A percentile compares a stretch with the other conserved stretches of the same genome.
Conservation (phyloP, 2,113 vertebrate genomes). For the Paedocypris sp. region DNA sequence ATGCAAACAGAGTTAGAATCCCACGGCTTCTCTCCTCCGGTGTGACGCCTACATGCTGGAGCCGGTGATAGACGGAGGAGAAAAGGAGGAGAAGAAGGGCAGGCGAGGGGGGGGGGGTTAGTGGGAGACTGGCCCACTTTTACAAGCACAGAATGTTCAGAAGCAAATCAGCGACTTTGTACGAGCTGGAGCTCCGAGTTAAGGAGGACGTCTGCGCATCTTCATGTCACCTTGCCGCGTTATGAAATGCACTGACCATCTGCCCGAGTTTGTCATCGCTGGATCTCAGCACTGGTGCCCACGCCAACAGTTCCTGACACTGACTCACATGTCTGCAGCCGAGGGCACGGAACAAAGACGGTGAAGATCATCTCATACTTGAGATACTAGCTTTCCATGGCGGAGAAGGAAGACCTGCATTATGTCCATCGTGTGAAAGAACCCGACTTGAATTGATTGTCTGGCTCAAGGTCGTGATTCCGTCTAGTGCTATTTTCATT, state of each 20-base stretch:
- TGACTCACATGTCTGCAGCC: conserved; percentile 17
- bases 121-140: conserved; percentile 45
- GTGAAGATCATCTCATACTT: neutral
- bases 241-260: conserved; percentile 15
- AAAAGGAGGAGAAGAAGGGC: conserved; percentile 3
- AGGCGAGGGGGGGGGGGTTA: conserved; percentile 7
- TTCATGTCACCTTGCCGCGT: too few relatives aligned
- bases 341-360: conserved; percentile 18
- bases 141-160: conserved; percentile 42
- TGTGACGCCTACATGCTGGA: neutral
- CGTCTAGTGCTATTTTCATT: too few relatives aligned
- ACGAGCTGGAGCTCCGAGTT: conserved; percentile 5
- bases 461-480: too few relatives aligned
- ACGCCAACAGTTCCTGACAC: conserved; percentile 4
- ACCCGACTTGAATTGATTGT: too few relatives aligned
- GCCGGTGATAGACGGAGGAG: conserved; percentile 9
- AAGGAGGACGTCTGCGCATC: too few relatives aligned
- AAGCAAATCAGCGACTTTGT: conserved; percentile 6
- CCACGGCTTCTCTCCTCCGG: conserved; percentile 7
- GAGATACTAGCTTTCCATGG: neutral
- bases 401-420: too few relatives aligned
- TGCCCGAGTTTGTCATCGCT: conserved; percentile 25
- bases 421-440: too few relatives aligned
- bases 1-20: too few relatives aligned
- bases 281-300: conserved; percentile 21